phyloP scores from a whole-genome alignment of 2,113 vertebrate genomes.

The Dipodomys merriami region DNA sequence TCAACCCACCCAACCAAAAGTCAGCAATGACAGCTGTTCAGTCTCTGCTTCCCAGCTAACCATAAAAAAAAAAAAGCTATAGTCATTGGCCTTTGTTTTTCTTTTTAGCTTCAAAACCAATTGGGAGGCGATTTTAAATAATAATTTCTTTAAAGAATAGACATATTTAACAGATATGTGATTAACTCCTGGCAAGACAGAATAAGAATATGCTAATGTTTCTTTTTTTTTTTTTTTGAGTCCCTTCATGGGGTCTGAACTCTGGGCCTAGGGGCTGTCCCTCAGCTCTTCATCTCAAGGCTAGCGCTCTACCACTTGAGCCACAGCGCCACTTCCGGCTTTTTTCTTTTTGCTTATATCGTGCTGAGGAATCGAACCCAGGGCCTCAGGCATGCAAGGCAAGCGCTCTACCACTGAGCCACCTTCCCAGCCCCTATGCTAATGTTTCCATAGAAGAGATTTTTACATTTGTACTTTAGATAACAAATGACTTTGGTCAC shows the following conservation, averaged over 20 bases:
- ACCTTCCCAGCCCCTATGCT: no score
- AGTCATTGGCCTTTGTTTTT: background rate
- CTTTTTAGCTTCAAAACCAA: constrained; percentile 32
- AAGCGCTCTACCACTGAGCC: no score
- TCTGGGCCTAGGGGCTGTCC: no score
- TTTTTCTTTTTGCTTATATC: no score
- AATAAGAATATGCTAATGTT: constrained; percentile 49
- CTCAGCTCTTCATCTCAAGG: no score
- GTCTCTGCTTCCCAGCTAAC: constrained; percentile 13
- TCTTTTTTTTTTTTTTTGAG: no score
- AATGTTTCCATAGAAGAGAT: constrained; percentile 13
- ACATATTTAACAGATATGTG: constrained; percentile 55
- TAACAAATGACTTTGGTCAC: constrained; percentile 42
- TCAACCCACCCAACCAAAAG: background rate
- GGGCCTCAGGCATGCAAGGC: no score
- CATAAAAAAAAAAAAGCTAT: background rate
- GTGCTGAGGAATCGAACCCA: no score
- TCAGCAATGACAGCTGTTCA: constrained; percentile 5
- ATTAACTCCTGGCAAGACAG: background rate
- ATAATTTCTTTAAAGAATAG: constrained; percentile 10
- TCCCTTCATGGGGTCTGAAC: no score
- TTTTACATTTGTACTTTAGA: constrained; percentile 45
- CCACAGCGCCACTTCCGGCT: no score
- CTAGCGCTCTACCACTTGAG: no score
- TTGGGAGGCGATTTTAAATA: constrained; percentile 27